A percentile compares a stretch with the other conserved stretches of the same genome.
Evolutionary conservation across 2,888 invertebrate species (phyloP).

Genomic region (Disparrhopalites patrizii): DNA sequence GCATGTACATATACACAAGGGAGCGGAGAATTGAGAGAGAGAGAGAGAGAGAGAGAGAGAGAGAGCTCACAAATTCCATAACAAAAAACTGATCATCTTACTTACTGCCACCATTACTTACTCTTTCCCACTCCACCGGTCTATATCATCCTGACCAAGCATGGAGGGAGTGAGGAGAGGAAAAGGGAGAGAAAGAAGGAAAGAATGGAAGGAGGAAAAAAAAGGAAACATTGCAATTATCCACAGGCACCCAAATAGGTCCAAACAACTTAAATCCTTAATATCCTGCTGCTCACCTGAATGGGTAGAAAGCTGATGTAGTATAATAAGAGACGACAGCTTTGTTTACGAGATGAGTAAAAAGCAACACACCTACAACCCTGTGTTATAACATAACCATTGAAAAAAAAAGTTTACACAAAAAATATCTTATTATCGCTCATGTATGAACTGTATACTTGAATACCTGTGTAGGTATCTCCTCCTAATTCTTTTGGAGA

Average conservation of each 20-base stretch:
- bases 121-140: too few species aligned
- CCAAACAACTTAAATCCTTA: background rate
- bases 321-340: background rate
- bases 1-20: background rate
- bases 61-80: too few species aligned
- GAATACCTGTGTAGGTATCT: too few species aligned
- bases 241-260: background rate
- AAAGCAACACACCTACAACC: constrained; percentile 26
- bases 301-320: background rate
- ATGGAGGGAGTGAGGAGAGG: too few species aligned
- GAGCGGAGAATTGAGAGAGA: background rate
- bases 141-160: too few species aligned
- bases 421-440: constrained; percentile 24
- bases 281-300: too few species aligned
- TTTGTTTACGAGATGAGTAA: constrained; percentile 17
- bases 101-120: too few species aligned
- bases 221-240: too few species aligned
- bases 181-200: too few species aligned
- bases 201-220: too few species aligned
- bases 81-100: background rate
- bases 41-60: background rate
- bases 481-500: constrained; percentile 16
- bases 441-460: too few species aligned
- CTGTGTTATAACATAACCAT: too few species aligned
- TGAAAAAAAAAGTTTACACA: constrained; percentile 3